Base-by-base conservation (phyloP, 2,113 vertebrate genomes). In the Hyperoodon ampullatus region DNA sequence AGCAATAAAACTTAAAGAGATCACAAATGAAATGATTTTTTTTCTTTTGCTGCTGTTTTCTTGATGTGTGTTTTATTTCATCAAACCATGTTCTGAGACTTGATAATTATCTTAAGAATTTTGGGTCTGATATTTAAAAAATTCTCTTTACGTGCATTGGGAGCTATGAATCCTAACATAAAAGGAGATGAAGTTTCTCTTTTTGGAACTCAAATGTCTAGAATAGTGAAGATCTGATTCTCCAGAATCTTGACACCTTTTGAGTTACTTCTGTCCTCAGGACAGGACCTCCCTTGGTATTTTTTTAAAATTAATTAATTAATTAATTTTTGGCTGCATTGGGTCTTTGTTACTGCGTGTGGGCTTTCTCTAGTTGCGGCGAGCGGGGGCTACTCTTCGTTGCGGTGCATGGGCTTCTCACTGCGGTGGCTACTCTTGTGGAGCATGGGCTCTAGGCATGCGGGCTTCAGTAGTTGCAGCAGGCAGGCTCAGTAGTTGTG, bases 1-100 rank as follows among this genome's bases (percentile, higher is more conserved):
- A 80, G 44, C 44, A 82, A 23, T 92, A 90, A 92, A 81, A 93
- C 3, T 5, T 96, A 93, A 88, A 80, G 72, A 93, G 65, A 96
- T 65, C 44, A 78, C 47, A 95, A 72, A 72, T 96, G 90, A 88
- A 93, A 44, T 81, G 24, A 60, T 55, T 71, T 66, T 61, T 55
- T 84, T 77, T 33, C 77, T 78, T 92, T 65, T 61, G 65, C 50
- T 84, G 19, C 24, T 74, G 6, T 96, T 95, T 96, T 93, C 66
- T 90, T 85, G 24, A 66, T 47, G 44, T 66, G 3, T 21, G 39
- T 87, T 96, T 90, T 92, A 82, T 94, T 81, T 90, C 23, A 13
- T 88, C 60, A 88, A 80, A 14, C 33, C 55, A 94, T 82, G 2
- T 30, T 96, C 77, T 95, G 63, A 95, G 58, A 82, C 12, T 72